Percentiles rank a stretch among this genome's conserved stretches.
Evolutionary conservation across 1,140 invertebrate species (phyloP).

Genomic region (Zaprionus ornatus): DNA sequence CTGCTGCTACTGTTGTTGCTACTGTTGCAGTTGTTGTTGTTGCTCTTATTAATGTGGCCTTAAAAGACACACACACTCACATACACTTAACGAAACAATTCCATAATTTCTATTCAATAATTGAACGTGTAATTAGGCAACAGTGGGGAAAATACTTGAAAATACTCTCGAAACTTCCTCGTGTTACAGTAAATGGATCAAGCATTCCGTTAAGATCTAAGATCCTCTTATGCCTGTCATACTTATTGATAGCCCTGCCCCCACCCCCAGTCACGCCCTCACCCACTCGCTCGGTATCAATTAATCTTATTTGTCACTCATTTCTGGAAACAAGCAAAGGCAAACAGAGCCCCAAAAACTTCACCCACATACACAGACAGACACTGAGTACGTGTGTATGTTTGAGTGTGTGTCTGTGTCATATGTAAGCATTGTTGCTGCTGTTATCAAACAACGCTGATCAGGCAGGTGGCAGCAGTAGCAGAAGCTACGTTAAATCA

Average conservation of each 20-base stretch:
- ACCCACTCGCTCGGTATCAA: slow-evolving; percentile 50
- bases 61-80: slow-evolving; percentile 49
- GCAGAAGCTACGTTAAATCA: slow-evolving; percentile 70
- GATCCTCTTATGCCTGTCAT: slow-evolving; percentile 75
- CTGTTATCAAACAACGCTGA: slow-evolving; percentile 80
- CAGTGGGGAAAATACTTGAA: neutral
- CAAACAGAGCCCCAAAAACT: slow-evolving; percentile 40
- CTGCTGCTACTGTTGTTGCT: slow-evolving; percentile 23
- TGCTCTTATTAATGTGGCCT: slow-evolving; percentile 59
- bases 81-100: slow-evolving; percentile 28
- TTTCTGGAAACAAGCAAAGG: slow-evolving; percentile 59
- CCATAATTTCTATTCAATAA: neutral
- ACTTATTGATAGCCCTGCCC: slow-evolving; percentile 39
- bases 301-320: slow-evolving; percentile 83
- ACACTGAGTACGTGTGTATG: slow-evolving; percentile 4
- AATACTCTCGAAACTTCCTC: slow-evolving; percentile 9
- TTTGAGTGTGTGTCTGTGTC: slow-evolving; percentile 12
- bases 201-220: slow-evolving; percentile 47
- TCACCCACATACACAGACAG: slow-evolving; percentile 34
- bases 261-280: slow-evolving; percentile 2
- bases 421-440: slow-evolving; percentile 27
- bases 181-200: slow-evolving; percentile 17
- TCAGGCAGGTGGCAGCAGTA: slow-evolving; percentile 79
- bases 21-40: slow-evolving; percentile 36
- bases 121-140: neutral